These are phyloP conservation scores for Vulpes ferrilata DNA, from an alignment of 2,113 vertebrate species.

Conservation along the genomic window DNA sequence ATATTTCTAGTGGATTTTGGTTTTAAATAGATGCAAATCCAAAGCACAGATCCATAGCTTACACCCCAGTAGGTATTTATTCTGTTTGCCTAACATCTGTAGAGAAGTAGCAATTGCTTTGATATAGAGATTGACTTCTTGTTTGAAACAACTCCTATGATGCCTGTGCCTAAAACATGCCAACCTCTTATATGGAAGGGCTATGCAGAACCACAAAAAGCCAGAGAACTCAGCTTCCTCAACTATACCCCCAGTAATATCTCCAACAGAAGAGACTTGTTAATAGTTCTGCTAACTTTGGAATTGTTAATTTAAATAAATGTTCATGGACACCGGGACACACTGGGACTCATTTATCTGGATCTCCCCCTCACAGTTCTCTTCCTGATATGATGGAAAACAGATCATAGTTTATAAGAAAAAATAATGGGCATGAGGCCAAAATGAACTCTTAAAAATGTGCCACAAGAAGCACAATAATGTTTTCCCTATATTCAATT, in stretches of 20 bases:
- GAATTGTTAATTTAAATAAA: background rate
- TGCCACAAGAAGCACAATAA: background rate
- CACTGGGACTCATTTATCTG: background rate
- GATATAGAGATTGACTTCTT: background rate
- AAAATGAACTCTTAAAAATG: background rate
- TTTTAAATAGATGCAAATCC: background rate
- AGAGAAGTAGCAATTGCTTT: background rate
- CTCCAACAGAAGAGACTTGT: background rate
- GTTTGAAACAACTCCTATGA: background rate
- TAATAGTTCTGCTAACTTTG: background rate
- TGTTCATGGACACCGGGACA: background rate
- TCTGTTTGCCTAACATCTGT: background rate
- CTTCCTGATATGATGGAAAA: background rate
- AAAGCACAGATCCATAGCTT: background rate
- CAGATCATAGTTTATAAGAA: background rate
- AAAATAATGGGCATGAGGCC: background rate
- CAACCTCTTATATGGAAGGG: background rate
- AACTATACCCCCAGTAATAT: background rate
- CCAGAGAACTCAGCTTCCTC: background rate
- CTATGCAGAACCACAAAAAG: background rate
- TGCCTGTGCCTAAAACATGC: background rate
- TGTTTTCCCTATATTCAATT: background rate
- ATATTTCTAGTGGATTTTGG: background rate
- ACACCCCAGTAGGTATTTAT: background rate
- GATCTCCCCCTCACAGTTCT: background rate